A percentile compares a stretch with the other conserved stretches of the same genome.
These are phyloP conservation scores for Oreonectes daqikongensis DNA, from an alignment of 2,797 vertebrate species.

Conservation along the genomic window DNA sequence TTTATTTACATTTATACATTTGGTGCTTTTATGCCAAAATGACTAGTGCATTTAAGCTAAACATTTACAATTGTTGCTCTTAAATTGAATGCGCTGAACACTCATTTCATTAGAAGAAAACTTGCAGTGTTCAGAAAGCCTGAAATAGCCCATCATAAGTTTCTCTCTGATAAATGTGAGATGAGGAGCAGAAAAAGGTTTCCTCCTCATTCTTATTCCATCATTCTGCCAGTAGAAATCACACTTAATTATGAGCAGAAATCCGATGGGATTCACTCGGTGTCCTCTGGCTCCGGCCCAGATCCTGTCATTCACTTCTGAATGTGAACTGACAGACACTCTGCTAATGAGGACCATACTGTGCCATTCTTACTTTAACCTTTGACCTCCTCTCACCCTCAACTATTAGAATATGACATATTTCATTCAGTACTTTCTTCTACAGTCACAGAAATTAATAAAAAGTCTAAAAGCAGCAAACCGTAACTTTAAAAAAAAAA, in stretches of 20 bases:
- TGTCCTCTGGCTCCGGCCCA: neutral
- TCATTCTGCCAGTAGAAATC: slow-evolving; percentile 59
- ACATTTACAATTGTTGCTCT: no score
- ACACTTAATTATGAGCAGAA: slow-evolving; percentile 67
- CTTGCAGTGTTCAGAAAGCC: slow-evolving; percentile 56
- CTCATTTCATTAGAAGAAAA: slow-evolving; percentile 53
- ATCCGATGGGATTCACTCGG: neutral
- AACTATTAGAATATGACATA: neutral
- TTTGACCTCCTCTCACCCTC: neutral
- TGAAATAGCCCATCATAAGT: neutral
- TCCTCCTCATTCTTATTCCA: slow-evolving; percentile 41
- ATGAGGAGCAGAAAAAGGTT: slow-evolving; percentile 54
- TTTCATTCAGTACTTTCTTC: no score
- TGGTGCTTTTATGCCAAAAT: no score
- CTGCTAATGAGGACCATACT: neutral
- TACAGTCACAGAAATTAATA: no score
- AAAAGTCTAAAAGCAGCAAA: no score
- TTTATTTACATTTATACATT: no score
- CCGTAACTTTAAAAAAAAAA: no score
- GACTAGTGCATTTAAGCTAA: no score
- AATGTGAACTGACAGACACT: neutral
- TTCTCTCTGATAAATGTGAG: slow-evolving; percentile 28
- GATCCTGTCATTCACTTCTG: neutral
- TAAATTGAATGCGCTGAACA: no score
- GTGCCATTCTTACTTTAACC: neutral